Base-by-base conservation (phyloP, 2,888 invertebrate genomes). In the Aquatica leii region DNA sequence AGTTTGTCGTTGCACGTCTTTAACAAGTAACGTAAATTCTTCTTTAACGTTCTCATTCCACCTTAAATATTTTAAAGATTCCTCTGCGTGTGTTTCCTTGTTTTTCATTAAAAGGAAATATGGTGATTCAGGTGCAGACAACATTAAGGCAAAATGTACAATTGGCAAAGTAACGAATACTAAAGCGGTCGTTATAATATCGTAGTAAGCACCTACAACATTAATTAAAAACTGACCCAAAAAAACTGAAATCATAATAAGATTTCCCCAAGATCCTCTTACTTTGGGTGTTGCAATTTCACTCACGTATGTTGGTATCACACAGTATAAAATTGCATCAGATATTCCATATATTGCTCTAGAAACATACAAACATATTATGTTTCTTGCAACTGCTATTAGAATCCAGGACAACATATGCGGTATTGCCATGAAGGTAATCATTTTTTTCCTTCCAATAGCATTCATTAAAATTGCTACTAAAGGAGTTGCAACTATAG, bases 101-200 rank as follows among this genome's bases (percentile, higher is more conserved):
- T 69, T 72, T 60, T 75, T 74, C 68, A 71, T 74, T 5, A 77
- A 55, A 31, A 69, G 70, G 55, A 69, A 77, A 53, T 77, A 77
- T 0, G 78, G 78, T 1, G 76, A 72, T 81, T 91, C 91, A n/a
- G 90, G 90, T 75, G 90, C 82, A 74, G 86, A 86, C 15, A 51
- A 14, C 76, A 89, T 86, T 17, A 84, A 79, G 11, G 86, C 59
- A 31, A 88, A 78, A 73, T 87, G 86, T 31, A 86, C 69, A 31
- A 87, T 78, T 9, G 88, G 86, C 57, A 88, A 81, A 67, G 84
- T 76, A 69, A 86, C 80, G 75, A 86, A 87, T 75, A 87, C 83
- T 59, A 81, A 81, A 59, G 86, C 86, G 65, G 87, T 80, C 15
- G 76, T 78, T 68, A 76, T 74, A 78, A 87, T 84, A 64, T 82